Percentiles rank a stretch among this genome's conserved stretches.
Evolutionary conservation across 1,140 invertebrate genomes (phyloP).

Genomic region (Ceratosolen fusciceps): DNA sequence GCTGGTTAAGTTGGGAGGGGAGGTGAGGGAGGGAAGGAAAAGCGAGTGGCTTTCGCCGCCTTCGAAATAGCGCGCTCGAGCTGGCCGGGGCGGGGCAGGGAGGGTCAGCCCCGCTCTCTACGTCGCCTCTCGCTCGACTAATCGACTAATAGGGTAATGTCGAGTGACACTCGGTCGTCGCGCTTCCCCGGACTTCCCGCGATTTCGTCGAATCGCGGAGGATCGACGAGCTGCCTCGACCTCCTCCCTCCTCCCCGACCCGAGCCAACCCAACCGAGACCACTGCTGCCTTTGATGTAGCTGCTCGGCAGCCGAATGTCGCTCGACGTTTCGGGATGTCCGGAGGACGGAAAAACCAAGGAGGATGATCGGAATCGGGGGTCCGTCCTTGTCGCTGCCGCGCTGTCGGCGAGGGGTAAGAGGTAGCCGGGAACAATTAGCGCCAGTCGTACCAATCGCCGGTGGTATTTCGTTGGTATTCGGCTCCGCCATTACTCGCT

Average conservation of each 20-base stretch:
- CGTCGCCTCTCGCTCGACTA: neutral
- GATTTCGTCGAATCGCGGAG: neutral
- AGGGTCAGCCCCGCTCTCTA: neutral
- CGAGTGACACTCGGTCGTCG: constrained; percentile 12
- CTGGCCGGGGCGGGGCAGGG: neutral
- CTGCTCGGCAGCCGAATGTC: neutral
- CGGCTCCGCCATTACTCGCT: constrained; percentile 58
- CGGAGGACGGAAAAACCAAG: too few relatives aligned
- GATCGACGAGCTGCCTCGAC: neutral
- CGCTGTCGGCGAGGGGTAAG: too few relatives aligned
- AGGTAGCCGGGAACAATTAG: too few relatives aligned
- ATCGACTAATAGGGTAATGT: constrained; percentile 8
- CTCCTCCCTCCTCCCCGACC: neutral
- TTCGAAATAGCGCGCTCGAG: neutral
- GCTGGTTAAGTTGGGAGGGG: too few relatives aligned
- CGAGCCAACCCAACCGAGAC: neutral
- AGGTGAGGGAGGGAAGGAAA: too few relatives aligned
- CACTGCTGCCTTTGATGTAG: too few relatives aligned
- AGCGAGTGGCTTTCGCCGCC: neutral
- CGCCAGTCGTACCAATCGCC: too few relatives aligned
- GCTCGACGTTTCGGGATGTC: too few relatives aligned
- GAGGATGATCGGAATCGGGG: too few relatives aligned
- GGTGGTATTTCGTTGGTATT: too few relatives aligned
- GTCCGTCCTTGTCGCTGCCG: too few relatives aligned
- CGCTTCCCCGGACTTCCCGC: neutral